A percentile compares a stretch with the other conserved stretches of the same genome.
Evolutionary conservation across 2,888 invertebrate species (phyloP).

Genomic region (Acanthacorydalis orientalis): DNA sequence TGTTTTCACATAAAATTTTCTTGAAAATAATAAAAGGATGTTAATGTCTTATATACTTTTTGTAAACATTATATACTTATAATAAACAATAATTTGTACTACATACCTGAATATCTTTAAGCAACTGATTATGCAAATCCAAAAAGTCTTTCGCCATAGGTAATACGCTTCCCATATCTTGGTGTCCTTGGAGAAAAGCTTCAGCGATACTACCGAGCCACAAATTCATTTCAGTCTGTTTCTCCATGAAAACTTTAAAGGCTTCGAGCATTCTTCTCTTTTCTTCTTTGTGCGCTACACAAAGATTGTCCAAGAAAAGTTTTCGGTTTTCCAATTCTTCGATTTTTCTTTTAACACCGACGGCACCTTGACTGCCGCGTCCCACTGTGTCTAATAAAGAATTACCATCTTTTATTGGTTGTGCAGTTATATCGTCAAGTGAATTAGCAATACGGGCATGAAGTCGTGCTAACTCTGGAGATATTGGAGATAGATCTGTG

Average conservation of each 20-base stretch:
- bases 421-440: conserved; percentile 46
- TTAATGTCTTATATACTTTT: too few species aligned
- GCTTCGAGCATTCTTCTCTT: conserved; percentile 50
- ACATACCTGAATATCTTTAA: conserved; percentile 52
- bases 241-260: conserved; percentile 48
- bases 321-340: conserved; percentile 61
- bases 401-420: conserved; percentile 54
- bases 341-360: conserved; percentile 45
- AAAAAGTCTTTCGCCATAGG: conserved; percentile 54
- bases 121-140: conserved; percentile 51
- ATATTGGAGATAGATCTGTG: conserved; percentile 42
- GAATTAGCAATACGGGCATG: conserved; percentile 47
- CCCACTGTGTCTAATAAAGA: conserved; percentile 50
- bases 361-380: conserved; percentile 42
- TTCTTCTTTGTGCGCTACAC: conserved; percentile 49
- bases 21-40: too few species aligned
- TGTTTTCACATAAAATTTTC: too few species aligned
- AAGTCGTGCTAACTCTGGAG: conserved; percentile 47
- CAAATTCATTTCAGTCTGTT: conserved; percentile 49
- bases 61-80: too few species aligned
- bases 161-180: conserved; percentile 54
- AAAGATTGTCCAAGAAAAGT: conserved; percentile 41
- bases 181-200: conserved; percentile 51
- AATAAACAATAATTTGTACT: not conserved
- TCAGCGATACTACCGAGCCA: conserved; percentile 62